These are phyloP conservation scores for Cyprinella venusta DNA, from an alignment of 2,797 vertebrate species.

Conservation along the genomic window DNA sequence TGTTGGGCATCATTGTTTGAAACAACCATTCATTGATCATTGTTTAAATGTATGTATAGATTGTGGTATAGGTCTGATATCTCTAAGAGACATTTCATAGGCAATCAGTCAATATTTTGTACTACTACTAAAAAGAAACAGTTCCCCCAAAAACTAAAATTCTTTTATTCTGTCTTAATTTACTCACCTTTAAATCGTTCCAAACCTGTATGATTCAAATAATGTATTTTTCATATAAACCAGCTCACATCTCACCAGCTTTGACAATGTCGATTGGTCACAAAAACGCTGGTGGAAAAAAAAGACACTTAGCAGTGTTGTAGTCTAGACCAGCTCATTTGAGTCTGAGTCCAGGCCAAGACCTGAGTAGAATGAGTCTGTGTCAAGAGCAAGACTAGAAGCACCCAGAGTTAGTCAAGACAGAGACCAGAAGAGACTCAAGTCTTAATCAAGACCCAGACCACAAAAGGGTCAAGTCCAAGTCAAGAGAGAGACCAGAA, in stretches of 20 bases:
- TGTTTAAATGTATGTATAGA: slow-evolving; percentile 1
- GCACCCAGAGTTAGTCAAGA: background rate
- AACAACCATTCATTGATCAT: slow-evolving; percentile 9
- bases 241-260: background rate
- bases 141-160: background rate
- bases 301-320: background rate
- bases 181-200: background rate
- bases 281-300: background rate
- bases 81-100: slow-evolving; percentile 9
- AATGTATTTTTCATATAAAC: background rate
- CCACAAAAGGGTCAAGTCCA: background rate
- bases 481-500: background rate
- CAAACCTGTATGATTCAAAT: background rate
- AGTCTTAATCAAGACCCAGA: background rate
- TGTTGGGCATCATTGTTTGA: slow-evolving; percentile 6
- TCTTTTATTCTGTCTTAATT: background rate
- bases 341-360: background rate
- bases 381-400: background rate
- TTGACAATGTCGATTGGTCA: background rate
- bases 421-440: background rate
- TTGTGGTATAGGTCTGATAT: background rate
- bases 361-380: background rate
- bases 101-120: slow-evolving; percentile 5
- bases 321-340: background rate
- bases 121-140: slow-evolving; percentile 1